Evolutionary conservation across 2,888 invertebrate genomes (phyloP), one percentile per base, ranked within the genome.

Genomic region (Hoplodrina ambigua): DNA sequence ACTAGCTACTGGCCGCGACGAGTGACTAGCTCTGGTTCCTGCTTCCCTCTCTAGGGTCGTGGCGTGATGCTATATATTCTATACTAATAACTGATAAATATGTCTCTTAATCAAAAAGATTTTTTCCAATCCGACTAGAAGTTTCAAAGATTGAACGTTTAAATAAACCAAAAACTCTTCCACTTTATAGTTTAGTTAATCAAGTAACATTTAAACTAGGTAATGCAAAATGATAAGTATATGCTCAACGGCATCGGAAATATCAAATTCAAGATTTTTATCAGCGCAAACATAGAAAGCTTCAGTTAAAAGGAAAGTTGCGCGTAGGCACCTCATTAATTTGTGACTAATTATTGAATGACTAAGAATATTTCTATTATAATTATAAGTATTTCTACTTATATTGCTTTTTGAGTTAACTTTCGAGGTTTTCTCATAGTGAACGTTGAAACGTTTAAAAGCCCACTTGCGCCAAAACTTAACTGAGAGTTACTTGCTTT

Each of bases 231-330:
- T 73, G 33, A 54, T 58, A 54, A 54, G 67, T 58, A 4, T 44
- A 74, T 54, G 37, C 37, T 61, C 54, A 55, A 25, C 25, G 6
- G 25, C 52, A 80, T 62, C 75, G 69, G 62, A 68, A 68, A 75
- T 63, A 80, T 76, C 61, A 58, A 62, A 80, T 62, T 58, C 20
- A 50, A 62, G 80, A 76, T 75, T 25, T 74, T 61, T 68, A 76
- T 76, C 76, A 53, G 50, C 52, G 50, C 52, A 33, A 52, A 75
- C 46, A 11, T 76, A 76, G 76, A 75, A 80, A 80, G 80, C 59
- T 75, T 76, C 61, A 75, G 54, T 63, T 20, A n/a, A 59, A 61
- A 53, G 33, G 58, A 76, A 80, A 80, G 76, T 49, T 67, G 67
- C n/a, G 67, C 20, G 46, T 59, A 62, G 61, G 46, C 61, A 8